Conservation (phyloP, 2,888 invertebrate species). For the Limnephilus rhombicus region DNA sequence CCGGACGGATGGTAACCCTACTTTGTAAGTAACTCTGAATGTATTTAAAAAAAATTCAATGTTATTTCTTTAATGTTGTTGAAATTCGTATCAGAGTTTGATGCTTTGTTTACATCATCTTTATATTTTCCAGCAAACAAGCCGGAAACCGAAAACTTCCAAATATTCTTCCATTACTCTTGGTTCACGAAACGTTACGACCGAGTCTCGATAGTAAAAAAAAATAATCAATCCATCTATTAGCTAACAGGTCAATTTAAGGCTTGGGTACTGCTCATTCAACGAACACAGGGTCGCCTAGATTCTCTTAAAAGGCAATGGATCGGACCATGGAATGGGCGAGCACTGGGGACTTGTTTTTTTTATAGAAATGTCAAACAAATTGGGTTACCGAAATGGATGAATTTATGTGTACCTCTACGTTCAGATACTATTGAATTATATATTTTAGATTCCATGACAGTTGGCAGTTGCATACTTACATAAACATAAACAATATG, state of each 20-base stretch:
- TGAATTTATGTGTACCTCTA: neutral
- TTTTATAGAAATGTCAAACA: neutral
- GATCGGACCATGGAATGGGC: neutral
- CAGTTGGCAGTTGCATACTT: no score
- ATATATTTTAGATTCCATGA: no score
- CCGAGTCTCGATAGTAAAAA: neutral
- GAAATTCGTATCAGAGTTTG: neutral
- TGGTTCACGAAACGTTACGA: neutral
- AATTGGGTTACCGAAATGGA: neutral
- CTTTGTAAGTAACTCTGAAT: no score
- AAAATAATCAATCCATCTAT: neutral
- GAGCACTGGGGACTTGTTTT: neutral
- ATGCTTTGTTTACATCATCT: neutral
- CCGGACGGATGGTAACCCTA: no score
- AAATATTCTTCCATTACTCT: neutral
- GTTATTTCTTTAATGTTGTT: no score
- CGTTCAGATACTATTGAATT: no score
- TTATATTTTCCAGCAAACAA: no score
- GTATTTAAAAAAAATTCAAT: no score
- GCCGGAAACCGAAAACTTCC: neutral
- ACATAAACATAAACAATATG: no score
- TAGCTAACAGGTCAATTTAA: neutral
- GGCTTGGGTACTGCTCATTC: neutral
- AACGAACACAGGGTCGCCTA: neutral
- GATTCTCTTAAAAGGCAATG: neutral